A percentile compares a stretch with the other conserved stretches of the same genome.
These are phyloP conservation scores for Petrocephalus zakoni DNA, from an alignment of 2,113 vertebrate species.

Conservation along the genomic window DNA sequence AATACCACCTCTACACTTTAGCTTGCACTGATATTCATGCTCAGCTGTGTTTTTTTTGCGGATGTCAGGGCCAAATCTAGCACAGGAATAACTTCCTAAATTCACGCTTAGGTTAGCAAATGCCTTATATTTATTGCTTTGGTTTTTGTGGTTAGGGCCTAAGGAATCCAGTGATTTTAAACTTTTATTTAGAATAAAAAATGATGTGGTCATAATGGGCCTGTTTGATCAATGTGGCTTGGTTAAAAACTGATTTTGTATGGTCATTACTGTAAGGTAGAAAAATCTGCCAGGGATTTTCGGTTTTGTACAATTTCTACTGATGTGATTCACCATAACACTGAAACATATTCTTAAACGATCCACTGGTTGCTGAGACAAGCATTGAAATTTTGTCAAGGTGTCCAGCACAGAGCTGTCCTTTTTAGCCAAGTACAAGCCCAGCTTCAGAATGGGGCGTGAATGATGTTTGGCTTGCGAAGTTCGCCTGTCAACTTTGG, in stretches of 20 bases:
- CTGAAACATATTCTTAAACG: background rate
- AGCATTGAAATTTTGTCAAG: background rate
- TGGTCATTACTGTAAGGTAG: background rate
- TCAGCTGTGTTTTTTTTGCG: background rate
- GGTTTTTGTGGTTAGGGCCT: conserved; percentile 45
- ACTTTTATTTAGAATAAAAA: conserved; percentile 64
- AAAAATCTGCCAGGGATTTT: background rate
- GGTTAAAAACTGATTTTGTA: background rate
- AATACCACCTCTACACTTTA: background rate
- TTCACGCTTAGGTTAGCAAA: conserved; percentile 23
- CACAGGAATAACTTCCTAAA: background rate
- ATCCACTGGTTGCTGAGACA: background rate
- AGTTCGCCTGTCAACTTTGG: background rate
- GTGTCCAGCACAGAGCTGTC: background rate
- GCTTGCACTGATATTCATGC: background rate
- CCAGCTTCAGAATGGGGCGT: background rate
- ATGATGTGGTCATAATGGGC: conserved; percentile 59
- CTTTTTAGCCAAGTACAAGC: background rate
- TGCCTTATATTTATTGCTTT: conserved; percentile 70
- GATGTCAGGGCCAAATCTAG: conserved; percentile 7
- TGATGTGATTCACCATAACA: background rate
- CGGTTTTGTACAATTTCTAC: background rate
- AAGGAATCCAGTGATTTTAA: conserved; percentile 46
- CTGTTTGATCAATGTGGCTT: conserved; percentile 36
- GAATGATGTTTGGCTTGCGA: background rate